These are phyloP conservation scores for Paramisgurnus dabryanus DNA, from an alignment of 2,113 vertebrate genomes.

Conservation along the genomic window DNA sequence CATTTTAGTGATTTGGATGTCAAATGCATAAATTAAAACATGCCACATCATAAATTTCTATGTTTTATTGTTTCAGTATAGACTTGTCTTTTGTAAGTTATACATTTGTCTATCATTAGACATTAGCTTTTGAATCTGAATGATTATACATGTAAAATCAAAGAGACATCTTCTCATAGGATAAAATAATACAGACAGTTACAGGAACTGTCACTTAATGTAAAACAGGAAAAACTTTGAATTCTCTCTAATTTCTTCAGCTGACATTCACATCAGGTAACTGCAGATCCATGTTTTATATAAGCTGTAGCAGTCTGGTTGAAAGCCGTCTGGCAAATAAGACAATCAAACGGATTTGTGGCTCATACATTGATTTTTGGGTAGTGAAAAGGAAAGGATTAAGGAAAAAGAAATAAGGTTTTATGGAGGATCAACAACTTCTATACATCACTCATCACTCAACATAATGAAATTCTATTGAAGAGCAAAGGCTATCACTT, in stretches of 20 bases:
- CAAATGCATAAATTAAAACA: no score
- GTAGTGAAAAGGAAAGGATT: constrained; percentile 15
- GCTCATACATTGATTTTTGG: constrained; percentile 30
- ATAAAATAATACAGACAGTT: background rate
- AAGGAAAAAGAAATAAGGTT: constrained; percentile 25
- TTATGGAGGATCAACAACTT: constrained; percentile 29
- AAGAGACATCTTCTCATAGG: no score
- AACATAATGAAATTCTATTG: constrained; percentile 20
- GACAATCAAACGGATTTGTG: constrained; percentile 33
- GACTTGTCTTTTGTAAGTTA: no score
- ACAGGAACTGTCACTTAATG: background rate
- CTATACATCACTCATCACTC: constrained; percentile 19
- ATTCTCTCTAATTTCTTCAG: background rate
- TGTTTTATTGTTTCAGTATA: no score
- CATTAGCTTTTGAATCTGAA: no score
- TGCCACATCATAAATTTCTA: no score
- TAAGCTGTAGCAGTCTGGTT: constrained; percentile 2
- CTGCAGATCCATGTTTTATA: background rate
- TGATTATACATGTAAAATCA: no score
- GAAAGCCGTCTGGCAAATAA: background rate
- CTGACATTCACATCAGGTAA: constrained; percentile 4
- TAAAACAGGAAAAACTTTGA: background rate
- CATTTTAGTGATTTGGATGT: background rate
- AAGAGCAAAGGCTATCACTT: background rate
- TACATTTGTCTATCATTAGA: no score